Percentiles rank a stretch among this genome's conserved stretches.
These are phyloP conservation scores for Glyphotaelius pellucidus DNA, from an alignment of 2,888 invertebrate species.

Conservation along the genomic window DNA sequence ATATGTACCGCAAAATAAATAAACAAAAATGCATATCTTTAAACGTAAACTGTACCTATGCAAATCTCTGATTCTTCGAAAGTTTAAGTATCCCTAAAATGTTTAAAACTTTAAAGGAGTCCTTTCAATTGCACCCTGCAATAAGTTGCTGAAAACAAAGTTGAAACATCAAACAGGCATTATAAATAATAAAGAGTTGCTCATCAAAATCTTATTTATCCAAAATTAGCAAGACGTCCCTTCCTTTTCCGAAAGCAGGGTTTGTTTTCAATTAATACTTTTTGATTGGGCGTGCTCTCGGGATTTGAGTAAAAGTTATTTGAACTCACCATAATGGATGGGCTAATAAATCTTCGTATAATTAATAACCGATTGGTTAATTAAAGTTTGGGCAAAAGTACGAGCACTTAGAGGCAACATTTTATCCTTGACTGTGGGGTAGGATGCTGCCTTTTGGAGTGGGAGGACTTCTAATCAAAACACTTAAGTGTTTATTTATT, in stretches of 20 bases:
- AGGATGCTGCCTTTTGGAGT: background rate
- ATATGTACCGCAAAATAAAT: too few species aligned
- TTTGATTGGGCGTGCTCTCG: constrained; percentile 39
- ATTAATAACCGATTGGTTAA: constrained; percentile 58
- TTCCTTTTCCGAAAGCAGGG: constrained; percentile 7
- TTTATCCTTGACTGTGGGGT: constrained; percentile 38
- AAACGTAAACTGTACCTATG: background rate
- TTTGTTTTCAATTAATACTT: constrained; percentile 52
- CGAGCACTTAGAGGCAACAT: constrained; percentile 47
- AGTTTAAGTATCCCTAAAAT: background rate
- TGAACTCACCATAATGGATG: constrained; percentile 49
- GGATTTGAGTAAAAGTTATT: constrained; percentile 45
- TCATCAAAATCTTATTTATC: constrained; percentile 26
- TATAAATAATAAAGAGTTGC: constrained; percentile 30
- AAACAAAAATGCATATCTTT: background rate
- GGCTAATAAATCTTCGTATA: constrained; percentile 50
- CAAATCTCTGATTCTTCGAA: background rate
- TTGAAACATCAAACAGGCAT: constrained; percentile 16
- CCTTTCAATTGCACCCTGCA: background rate
- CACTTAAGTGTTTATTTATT: background rate
- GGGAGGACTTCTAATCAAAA: constrained; percentile 8
- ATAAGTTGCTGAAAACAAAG: background rate
- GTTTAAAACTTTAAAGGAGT: background rate
- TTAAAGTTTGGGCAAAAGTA: constrained; percentile 50
- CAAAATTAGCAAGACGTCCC: constrained; percentile 41